Evolutionary conservation across 1,140 invertebrate species (phyloP), one percentile per base, ranked within the genome.

Genomic region (Pseudomyrmex gracilis): DNA sequence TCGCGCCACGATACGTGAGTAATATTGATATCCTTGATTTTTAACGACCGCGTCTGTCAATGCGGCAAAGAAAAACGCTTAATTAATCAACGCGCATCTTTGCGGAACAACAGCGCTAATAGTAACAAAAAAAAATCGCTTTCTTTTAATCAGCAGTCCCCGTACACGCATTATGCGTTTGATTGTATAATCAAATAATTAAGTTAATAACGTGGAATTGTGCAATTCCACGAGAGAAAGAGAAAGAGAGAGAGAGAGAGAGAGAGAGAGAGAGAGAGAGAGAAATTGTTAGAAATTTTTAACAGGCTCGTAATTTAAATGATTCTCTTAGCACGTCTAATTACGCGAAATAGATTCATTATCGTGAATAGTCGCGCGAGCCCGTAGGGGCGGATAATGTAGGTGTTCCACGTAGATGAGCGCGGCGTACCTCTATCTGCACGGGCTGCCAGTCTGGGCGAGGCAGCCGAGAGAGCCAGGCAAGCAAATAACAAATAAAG

Each of bases 401-500:
- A 64, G 60, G 49, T 55, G 47, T 45, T 71, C 9, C 9, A 43
- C 34, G 20, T 64, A 74, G 55, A 73, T n/a, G 15, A 22, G 61
- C 34, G 22, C 60, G 43, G 20, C 57, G 17, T 64, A 77, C 64
- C 12, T n/a, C 12, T n/a, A 61, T 53, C 73, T 78, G 80, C 82
- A 64, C 58, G 73, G 57, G 85, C 34, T 73, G 86, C 61, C 68
- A 73, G 73, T 70, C 74, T 49, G 53, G 51, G 57, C 60, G n/a
- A 66, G 68, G 60, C 86, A 51, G 73, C 34, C 76, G 83, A 55
- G 83, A 55, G 70, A 53, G 67, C 45, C 71, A 63, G n/a, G 51
- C 89, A 70, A 80, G 85, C 90, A 89, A 89, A 90, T 91, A 90
- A 90, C 91, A 93, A 92, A 93, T 93, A 92, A 93, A 93, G 90